Percentiles rank a stretch among this genome's conserved stretches.
Conservation (phyloP, 2,113 vertebrate genomes). For the Lagopus leucura region DNA sequence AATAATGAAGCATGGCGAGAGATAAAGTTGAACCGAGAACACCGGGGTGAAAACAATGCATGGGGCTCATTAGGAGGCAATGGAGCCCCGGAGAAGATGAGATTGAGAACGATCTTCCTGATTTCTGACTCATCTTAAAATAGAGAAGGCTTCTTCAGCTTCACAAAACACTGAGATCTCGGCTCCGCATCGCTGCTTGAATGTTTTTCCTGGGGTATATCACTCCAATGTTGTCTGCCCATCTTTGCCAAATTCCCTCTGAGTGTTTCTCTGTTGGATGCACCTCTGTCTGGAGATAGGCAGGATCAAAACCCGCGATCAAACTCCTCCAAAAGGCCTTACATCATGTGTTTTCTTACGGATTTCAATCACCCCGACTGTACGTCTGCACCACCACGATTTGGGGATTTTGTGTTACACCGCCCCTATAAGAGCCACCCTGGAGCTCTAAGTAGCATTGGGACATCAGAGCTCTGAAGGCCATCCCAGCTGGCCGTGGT, state of each 20-base stretch:
- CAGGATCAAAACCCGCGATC: not conserved
- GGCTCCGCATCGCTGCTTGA: not conserved
- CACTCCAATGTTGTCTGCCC: not conserved
- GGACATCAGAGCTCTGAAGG: too few species aligned
- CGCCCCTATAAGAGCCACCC: not conserved
- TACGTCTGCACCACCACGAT: rapidly evolving
- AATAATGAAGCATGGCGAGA: slow-evolving; percentile 12
- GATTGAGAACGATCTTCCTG: not conserved
- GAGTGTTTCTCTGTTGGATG: not conserved
- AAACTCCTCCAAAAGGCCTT: not conserved
- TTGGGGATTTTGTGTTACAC: not conserved
- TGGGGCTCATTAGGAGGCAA: slow-evolving; percentile 8
- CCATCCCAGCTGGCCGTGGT: not conserved
- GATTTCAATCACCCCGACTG: not conserved
- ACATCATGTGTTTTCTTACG: not conserved
- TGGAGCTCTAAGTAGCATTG: not conserved
- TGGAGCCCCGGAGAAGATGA: not conserved
- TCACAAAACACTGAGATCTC: not conserved
- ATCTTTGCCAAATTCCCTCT: not conserved
- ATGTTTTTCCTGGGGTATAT: not conserved
- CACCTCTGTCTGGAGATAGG: not conserved
- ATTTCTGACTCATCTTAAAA: not conserved
- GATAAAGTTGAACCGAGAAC: slow-evolving; percentile 25
- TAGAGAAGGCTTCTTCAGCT: not conserved
- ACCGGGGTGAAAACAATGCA: slow-evolving; percentile 1